Evolutionary conservation across 2,113 vertebrate genomes (phyloP).

Genomic region (Tympanuchus pallidicinctus): DNA sequence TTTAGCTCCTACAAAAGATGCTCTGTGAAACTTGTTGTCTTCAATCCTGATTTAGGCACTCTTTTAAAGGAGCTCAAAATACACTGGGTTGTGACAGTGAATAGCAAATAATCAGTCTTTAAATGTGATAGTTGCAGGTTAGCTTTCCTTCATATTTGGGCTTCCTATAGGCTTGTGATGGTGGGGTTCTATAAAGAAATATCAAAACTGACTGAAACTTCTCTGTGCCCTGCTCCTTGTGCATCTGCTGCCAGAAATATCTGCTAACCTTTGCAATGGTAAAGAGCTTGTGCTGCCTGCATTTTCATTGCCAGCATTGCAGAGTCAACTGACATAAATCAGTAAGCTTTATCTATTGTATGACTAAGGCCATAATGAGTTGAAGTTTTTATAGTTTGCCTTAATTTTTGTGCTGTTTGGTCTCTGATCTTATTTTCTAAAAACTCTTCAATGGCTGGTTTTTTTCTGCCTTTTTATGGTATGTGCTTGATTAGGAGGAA

Average conservation of each 20-base stretch:
- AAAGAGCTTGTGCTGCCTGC: neutral
- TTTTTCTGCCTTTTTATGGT: neutral
- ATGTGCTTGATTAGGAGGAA: neutral
- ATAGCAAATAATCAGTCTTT: neutral
- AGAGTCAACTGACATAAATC: neutral
- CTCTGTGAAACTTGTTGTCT: neutral
- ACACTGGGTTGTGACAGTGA: neutral
- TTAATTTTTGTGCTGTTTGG: neutral
- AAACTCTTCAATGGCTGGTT: neutral
- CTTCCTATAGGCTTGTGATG: neutral
- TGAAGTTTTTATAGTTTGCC: neutral
- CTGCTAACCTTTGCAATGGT: neutral
- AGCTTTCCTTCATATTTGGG: neutral
- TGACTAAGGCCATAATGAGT: neutral
- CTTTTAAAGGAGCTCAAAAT: neutral
- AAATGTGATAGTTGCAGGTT: neutral
- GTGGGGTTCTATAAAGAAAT: neutral
- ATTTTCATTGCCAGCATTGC: neutral
- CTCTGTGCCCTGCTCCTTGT: neutral
- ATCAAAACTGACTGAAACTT: neutral
- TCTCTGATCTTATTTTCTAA: neutral
- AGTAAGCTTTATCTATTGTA: neutral
- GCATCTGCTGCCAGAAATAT: neutral
- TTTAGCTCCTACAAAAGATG: neutral
- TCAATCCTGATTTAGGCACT: neutral